Evolutionary conservation across 2,888 invertebrate species (phyloP), one percentile per base, ranked within the genome.

Genomic region (Tipula confusa): DNA sequence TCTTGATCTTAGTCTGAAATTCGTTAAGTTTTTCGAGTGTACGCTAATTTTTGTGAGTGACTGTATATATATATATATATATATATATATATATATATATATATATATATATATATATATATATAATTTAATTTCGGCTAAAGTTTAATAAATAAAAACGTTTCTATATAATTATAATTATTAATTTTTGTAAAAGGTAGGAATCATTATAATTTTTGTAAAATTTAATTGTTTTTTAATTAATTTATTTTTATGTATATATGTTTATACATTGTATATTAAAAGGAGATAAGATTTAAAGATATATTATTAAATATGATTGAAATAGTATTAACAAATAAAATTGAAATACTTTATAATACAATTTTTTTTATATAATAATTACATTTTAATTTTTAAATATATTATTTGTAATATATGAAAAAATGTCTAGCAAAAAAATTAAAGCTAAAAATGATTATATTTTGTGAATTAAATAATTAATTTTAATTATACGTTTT

Each of bases 371-470:
- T 24, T 48, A 24, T 64, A 2, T 64, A 38, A 13, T 38, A 38
- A 38, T 38, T 38, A 38, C 13, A 31, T 3, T 43, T 43, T 43
- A 1, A n/a, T 43, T 43, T 43, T 43, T 43, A 43, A 43, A 38
- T 38, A 38, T 38, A 9, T 24, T 64, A 24, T 24, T 24, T 64
- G n/a, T n/a, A n/a, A 64, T 24, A 9, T 64, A 9, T 64, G 24
- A 24, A 64, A 64, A 24, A 24, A 11, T 64, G 31, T 64, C 24
- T 64, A 64, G 18, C 9, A 64, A 64, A n/a, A n/a, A 64, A 24
- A 64, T 64, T 64, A 64, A 64, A 64, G 64, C 64, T 64, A 64
- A 64, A 43, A 64, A 24, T 64, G 24, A 64, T 64, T 64, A 64
- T 64, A 24, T 9, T 64, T 24, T 64, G 18, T 9, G 11, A 64